These are phyloP conservation scores for Apotomis capreana DNA, from an alignment of 2,888 invertebrate species.

Conservation along the genomic window DNA sequence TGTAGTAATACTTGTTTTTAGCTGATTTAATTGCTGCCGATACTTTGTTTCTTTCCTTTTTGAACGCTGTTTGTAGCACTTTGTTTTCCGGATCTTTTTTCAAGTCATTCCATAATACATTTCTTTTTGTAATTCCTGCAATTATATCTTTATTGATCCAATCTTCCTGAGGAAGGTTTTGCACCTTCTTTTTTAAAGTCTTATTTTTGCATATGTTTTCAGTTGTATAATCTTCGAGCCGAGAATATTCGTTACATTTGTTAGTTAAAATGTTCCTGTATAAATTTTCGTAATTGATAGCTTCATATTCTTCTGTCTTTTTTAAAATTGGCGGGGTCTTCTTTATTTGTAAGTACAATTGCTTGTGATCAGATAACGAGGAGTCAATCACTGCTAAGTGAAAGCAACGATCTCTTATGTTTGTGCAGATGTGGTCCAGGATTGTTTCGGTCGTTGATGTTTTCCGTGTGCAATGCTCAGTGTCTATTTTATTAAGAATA, in stretches of 20 bases:
- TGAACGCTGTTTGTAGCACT: constrained; percentile 20
- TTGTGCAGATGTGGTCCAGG: neutral
- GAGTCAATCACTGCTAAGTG: constrained; percentile 3
- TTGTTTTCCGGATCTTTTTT: constrained; percentile 33
- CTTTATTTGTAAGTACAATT: neutral
- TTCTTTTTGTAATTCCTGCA: constrained; percentile 38
- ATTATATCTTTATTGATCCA: constrained; percentile 44
- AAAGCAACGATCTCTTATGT: neutral
- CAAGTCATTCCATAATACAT: constrained; percentile 35
- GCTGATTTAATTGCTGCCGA: constrained; percentile 29
- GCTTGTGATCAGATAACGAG: neutral
- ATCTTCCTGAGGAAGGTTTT: constrained; percentile 40
- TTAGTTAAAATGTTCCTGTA: neutral
- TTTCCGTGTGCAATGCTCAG: neutral
- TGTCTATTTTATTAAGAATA: neutral
- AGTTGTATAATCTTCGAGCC: neutral
- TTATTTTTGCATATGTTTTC: neutral
- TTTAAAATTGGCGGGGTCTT: neutral
- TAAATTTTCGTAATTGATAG: neutral
- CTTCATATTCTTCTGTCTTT: neutral
- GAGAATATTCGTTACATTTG: neutral
- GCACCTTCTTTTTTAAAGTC: constrained; percentile 27
- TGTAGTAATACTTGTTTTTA: constrained; percentile 39
- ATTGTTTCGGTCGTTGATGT: neutral
- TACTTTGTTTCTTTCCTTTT: constrained; percentile 24